Evolutionary conservation across 1,140 invertebrate species (phyloP).

Genomic region (Pogonomyrmex californicus): DNA sequence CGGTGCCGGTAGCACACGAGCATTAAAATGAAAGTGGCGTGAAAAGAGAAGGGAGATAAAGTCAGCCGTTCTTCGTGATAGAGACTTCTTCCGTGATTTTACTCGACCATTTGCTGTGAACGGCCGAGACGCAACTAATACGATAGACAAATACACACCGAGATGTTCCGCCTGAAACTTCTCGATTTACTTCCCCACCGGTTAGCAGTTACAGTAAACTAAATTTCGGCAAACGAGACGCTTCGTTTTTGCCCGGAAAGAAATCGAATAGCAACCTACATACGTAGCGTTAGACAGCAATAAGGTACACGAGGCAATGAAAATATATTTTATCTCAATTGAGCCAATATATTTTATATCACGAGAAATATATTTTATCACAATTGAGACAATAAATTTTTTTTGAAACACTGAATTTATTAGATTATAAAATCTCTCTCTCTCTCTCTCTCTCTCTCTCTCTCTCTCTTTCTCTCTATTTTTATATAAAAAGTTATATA

Average conservation of each 20-base stretch:
- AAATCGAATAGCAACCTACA: constrained; percentile 9
- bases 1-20: constrained; percentile 27
- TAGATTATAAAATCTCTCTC: neutral
- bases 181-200: neutral
- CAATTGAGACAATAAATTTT: neutral
- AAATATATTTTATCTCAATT: constrained; percentile 31
- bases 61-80: constrained; percentile 12
- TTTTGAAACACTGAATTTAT: neutral
- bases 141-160: constrained; percentile 49
- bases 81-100: constrained; percentile 32
- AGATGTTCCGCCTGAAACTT: neutral
- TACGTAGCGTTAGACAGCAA: neutral
- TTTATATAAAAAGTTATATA: neutral
- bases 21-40: constrained; percentile 65
- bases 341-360: neutral
- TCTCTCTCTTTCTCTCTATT: no score
- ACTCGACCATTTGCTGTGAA: constrained; percentile 12
- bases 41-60: constrained; percentile 25
- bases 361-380: neutral
- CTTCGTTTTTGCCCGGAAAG: constrained; percentile 9
- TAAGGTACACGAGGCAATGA: neutral
- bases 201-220: neutral
- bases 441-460: no score
- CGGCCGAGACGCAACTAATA: constrained; percentile 42
- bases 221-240: neutral